Evolutionary conservation across 2,113 vertebrate genomes (phyloP).

Genomic region (Meriones unguiculatus): DNA sequence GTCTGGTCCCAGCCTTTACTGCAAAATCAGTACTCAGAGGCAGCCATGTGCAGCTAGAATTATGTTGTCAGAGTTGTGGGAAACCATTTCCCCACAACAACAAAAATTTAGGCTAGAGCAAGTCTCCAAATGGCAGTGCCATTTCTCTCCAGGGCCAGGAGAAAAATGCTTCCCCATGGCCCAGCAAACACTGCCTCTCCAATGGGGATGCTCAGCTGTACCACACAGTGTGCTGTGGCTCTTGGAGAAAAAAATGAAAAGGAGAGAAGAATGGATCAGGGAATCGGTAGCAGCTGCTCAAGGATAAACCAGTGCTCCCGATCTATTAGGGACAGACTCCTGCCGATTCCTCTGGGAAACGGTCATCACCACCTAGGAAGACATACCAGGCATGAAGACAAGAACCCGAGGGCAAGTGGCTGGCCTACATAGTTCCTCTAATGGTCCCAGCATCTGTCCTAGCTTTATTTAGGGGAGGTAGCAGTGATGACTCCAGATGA

Average conservation of each 20-base stretch:
- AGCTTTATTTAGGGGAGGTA: background rate
- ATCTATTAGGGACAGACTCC: background rate
- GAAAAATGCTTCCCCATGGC: background rate
- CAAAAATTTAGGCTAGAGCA: background rate
- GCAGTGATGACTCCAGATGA: background rate
- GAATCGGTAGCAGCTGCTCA: background rate
- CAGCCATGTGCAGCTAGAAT: slow-evolving; percentile 65
- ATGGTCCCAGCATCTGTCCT: background rate
- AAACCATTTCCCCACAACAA: slow-evolving; percentile 65
- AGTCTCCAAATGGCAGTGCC: background rate
- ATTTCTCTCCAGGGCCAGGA: rapidly evolving
- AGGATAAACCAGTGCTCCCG: background rate
- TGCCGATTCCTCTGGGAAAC: background rate
- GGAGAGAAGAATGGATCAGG: background rate
- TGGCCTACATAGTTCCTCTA: background rate
- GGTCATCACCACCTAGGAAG: too few relatives aligned
- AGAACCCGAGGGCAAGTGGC: too few relatives aligned
- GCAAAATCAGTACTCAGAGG: slow-evolving; percentile 73
- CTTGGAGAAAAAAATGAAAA: background rate
- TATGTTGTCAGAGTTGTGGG: slow-evolving; percentile 12
- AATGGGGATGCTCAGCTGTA: background rate
- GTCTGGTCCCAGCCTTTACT: slow-evolving; percentile 80
- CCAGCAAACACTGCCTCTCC: background rate
- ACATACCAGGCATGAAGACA: background rate
- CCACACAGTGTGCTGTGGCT: rapidly evolving